Base-by-base conservation (phyloP, 2,113 vertebrate species). In the Boleophthalmus pectinirostris region DNA sequence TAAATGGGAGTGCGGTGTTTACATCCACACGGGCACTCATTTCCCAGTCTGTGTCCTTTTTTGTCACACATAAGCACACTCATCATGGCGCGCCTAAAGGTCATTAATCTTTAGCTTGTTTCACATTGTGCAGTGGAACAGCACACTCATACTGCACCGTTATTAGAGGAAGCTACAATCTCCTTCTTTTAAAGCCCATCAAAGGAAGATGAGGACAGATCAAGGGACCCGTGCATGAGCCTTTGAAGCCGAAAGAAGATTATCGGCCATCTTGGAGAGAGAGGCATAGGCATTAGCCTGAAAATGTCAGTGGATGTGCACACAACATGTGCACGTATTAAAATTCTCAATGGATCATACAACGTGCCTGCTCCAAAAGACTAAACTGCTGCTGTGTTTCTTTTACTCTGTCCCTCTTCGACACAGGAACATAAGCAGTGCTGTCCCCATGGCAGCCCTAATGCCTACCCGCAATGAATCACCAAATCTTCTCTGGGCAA, bases 221-320 rank as follows among this genome's bases (percentile, higher is more conserved):
- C 74, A 82, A 78, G 82, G 80, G 72, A 75, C 51, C 11, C 5
- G 69, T 76, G 73, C 68, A 75, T 47, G 69, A 84, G 82, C 82
- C 86, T 90, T 90, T 91, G 87, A 90, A 90, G 90, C 81, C 82
- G 73, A 73, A 74, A 76, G 64, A 72, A 81, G 83, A 89, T 89
- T 86, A 85, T 85, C 74, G 69, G 74, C 78, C 76, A 88, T 90
- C 82, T 87, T 78, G 67, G 73, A 82, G 73, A 73, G 66, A 78
- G 86, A 79, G 43, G 73, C 85, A 12, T 20, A 2, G 68, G 70
- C 78, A 74, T 77, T 77, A 67, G 79, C 46, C 45, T 51, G 70
- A 88, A 61, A 85, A 85, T 84, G 77, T 84, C 83, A 79, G 81
- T 51, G 56, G 38, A 66, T 66, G 53, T 66, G 64, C 79, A 56